These are phyloP conservation scores for Delia radicum DNA, from an alignment of 1,140 invertebrate species.

Conservation along the genomic window DNA sequence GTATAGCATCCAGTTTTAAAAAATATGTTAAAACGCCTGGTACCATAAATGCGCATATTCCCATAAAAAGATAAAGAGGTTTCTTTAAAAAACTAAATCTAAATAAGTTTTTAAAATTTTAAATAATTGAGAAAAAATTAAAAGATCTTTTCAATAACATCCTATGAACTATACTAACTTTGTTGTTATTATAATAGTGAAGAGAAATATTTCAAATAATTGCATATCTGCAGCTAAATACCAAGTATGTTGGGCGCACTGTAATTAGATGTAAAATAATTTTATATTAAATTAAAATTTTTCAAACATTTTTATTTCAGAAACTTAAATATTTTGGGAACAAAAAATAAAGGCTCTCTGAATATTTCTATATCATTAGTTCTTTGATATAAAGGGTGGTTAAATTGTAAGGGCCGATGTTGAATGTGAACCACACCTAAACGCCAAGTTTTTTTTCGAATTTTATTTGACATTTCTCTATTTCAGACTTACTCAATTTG, in stretches of 20 bases:
- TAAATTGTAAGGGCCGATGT: too few species aligned
- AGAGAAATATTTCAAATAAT: slow-evolving; percentile 63
- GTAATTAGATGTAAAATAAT: neutral
- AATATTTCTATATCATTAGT: too few species aligned
- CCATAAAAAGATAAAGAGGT: neutral
- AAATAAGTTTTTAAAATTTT: neutral
- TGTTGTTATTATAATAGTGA: slow-evolving; percentile 44
- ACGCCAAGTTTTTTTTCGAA: too few species aligned
- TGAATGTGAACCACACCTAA: too few species aligned
- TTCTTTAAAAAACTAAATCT: neutral
- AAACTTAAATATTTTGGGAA: neutral
- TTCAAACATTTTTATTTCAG: neutral
- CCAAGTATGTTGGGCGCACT: slow-evolving; percentile 74
- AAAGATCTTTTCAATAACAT: neutral
- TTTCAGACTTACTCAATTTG: too few species aligned
- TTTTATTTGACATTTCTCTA: too few species aligned
- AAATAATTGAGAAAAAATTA: too few species aligned
- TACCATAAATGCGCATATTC: neutral
- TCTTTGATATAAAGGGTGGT: too few species aligned
- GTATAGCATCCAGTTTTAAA: neutral
- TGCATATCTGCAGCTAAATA: slow-evolving; percentile 74
- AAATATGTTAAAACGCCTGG: neutral
- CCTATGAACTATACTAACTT: neutral
- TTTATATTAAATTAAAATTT: neutral
- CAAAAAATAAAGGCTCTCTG: too few species aligned